Conservation (phyloP, 2,797 vertebrate species). For the Melanotaenia parkinsoni region DNA sequence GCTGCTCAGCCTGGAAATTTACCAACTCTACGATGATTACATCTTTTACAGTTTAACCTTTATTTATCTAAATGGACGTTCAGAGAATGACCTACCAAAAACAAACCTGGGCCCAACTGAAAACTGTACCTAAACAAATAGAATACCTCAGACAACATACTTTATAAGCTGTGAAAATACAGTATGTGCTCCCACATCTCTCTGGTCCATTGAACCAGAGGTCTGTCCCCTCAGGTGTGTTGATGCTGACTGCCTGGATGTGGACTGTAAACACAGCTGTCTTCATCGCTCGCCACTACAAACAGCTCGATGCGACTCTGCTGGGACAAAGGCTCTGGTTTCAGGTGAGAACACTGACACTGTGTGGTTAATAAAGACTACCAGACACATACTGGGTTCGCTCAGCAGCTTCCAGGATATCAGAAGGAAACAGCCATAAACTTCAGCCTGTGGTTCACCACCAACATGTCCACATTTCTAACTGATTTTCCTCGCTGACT, state of each 20-base stretch:
- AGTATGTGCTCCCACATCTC: neutral
- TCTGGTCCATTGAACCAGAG: neutral
- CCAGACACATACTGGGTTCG: neutral
- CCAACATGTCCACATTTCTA: neutral
- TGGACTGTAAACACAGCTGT: conserved; percentile 85
- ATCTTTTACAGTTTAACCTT: no score
- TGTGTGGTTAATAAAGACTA: neutral
- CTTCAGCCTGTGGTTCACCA: neutral
- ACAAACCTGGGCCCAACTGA: neutral
- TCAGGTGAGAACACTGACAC: conserved; percentile 81
- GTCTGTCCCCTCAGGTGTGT: conserved; percentile 68
- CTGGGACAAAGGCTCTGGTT: conserved; percentile 88
- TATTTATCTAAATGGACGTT: no score
- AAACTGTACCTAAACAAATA: neutral
- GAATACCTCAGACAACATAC: neutral
- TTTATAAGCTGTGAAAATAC: no score
- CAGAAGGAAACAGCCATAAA: neutral
- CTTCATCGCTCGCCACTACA: conserved; percentile 88
- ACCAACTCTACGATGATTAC: no score
- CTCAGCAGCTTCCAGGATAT: neutral
- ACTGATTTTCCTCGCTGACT: no score
- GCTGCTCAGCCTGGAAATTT: no score
- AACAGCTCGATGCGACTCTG: conserved; percentile 79
- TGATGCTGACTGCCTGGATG: conserved; percentile 91
- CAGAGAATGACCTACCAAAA: no score